Evolutionary conservation across 2,888 invertebrate species (phyloP).

Genomic region (Eristalis arbustorum): DNA sequence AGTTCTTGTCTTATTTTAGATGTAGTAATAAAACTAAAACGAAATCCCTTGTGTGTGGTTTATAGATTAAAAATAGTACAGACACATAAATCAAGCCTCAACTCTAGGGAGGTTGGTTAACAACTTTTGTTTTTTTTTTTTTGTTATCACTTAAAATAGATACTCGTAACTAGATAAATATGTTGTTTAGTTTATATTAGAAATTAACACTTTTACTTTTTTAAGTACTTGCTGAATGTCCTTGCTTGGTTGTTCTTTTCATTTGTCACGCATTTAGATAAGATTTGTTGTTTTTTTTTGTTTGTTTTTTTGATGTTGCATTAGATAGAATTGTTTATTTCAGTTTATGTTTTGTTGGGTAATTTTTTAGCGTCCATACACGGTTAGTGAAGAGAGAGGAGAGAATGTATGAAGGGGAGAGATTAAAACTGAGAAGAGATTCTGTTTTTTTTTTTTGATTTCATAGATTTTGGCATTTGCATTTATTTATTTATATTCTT

Average conservation of each 20-base stretch:
- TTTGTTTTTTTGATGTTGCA: constrained; percentile 11
- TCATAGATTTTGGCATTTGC: constrained; percentile 59
- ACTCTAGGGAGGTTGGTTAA: constrained; percentile 33
- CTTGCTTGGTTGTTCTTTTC: constrained; percentile 59
- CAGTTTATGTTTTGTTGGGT: background rate
- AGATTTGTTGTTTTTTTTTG: constrained; percentile 9
- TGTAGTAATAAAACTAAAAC: constrained; percentile 3
- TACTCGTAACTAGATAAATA: background rate
- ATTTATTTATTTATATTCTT: constrained; percentile 30
- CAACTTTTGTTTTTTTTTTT: constrained; percentile 19
- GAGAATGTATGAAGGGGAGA: constrained; percentile 34
- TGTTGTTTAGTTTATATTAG: background rate
- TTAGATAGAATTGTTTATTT: constrained; percentile 15
- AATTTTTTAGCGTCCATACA: constrained; percentile 48
- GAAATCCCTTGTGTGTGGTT: constrained; percentile 61
- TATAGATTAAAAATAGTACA: constrained; percentile 29
- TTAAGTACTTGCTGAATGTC: constrained; percentile 69
- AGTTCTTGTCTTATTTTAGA: background rate
- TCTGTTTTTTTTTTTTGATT: constrained; percentile 56
- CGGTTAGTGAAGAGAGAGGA: constrained; percentile 56
- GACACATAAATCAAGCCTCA: constrained; percentile 37
- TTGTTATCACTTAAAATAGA: background rate
- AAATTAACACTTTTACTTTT: constrained; percentile 30
- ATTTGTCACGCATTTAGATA: constrained; percentile 34
- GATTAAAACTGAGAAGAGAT: constrained; percentile 61